Evolutionary conservation across 2,888 invertebrate genomes (phyloP).

Genomic region (Chrysomela aeneicollis): DNA sequence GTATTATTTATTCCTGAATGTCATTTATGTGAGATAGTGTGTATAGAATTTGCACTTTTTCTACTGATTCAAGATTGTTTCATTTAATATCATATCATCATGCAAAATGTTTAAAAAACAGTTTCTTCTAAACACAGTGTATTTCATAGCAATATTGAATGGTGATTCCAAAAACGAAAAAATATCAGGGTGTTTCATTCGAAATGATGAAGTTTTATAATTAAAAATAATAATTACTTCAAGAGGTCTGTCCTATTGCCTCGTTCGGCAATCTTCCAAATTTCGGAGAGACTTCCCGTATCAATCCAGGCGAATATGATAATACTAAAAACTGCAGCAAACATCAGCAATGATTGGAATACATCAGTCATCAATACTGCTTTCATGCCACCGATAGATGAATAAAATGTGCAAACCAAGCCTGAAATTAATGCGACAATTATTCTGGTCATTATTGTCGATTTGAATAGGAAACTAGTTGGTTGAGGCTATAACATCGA

Average conservation of each 20-base stretch:
- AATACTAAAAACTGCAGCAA: slow-evolving; percentile 80
- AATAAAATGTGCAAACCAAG: slow-evolving; percentile 85
- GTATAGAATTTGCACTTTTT: too few relatives aligned
- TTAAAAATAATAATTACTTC: slow-evolving; percentile 63
- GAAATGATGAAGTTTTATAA: background rate
- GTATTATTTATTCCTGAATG: too few relatives aligned
- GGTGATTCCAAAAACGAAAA: slow-evolving; percentile 11
- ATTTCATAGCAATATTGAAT: too few relatives aligned
- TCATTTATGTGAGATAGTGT: too few relatives aligned
- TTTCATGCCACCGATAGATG: slow-evolving; percentile 89
- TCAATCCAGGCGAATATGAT: slow-evolving; percentile 76
- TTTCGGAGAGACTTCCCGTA: slow-evolving; percentile 73
- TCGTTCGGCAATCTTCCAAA: slow-evolving; percentile 75
- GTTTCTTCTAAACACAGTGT: too few relatives aligned
- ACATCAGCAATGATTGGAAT: slow-evolving; percentile 86
- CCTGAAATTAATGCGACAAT: slow-evolving; percentile 56
- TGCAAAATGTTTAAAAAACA: too few relatives aligned
- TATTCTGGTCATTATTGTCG: too few relatives aligned
- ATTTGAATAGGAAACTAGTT: too few relatives aligned
- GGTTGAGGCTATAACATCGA: too few relatives aligned
- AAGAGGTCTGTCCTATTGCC: slow-evolving; percentile 76
- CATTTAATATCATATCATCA: too few relatives aligned
- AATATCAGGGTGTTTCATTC: background rate
- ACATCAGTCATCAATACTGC: slow-evolving; percentile 89
- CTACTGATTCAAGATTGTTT: too few relatives aligned